Conservation (phyloP, 2,797 vertebrate genomes). For the Saxicola maurus region DNA sequence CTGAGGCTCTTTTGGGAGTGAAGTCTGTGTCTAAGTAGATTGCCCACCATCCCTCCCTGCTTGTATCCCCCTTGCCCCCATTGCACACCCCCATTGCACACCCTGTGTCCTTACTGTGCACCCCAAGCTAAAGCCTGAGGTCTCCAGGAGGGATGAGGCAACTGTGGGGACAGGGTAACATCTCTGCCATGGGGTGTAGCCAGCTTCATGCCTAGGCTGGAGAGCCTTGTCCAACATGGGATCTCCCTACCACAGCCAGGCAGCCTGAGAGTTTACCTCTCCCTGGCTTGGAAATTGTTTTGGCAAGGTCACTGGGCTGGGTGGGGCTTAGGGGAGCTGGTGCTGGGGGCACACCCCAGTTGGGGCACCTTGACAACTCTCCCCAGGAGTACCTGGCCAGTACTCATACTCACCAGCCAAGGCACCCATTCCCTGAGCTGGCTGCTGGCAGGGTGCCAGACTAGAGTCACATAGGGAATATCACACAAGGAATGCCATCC, state of each 20-base stretch:
- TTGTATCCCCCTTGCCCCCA: too few relatives aligned
- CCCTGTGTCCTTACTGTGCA: background rate
- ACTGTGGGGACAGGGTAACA: too few relatives aligned
- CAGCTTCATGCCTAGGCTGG: background rate
- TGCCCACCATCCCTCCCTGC: background rate
- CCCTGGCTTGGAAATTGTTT: background rate
- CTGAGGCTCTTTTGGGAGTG: background rate
- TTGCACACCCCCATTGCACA: rapidly evolving
- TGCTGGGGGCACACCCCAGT: background rate
- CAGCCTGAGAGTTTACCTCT: background rate
- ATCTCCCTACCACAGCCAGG: background rate
- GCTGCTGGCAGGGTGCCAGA: background rate
- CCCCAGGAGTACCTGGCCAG: background rate
- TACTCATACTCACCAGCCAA: background rate
- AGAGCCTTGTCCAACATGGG: background rate
- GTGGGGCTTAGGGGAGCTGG: background rate
- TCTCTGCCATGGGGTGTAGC: rapidly evolving
- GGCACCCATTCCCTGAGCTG: background rate
- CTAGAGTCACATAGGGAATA: background rate
- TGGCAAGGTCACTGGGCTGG: background rate
- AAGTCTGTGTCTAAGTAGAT: background rate
- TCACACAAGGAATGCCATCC: background rate
- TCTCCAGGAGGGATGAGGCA: background rate
- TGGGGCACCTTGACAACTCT: background rate
- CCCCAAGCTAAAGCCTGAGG: background rate